Conservation (phyloP, 2,797 vertebrate genomes). For the Mallotus villosus region DNA sequence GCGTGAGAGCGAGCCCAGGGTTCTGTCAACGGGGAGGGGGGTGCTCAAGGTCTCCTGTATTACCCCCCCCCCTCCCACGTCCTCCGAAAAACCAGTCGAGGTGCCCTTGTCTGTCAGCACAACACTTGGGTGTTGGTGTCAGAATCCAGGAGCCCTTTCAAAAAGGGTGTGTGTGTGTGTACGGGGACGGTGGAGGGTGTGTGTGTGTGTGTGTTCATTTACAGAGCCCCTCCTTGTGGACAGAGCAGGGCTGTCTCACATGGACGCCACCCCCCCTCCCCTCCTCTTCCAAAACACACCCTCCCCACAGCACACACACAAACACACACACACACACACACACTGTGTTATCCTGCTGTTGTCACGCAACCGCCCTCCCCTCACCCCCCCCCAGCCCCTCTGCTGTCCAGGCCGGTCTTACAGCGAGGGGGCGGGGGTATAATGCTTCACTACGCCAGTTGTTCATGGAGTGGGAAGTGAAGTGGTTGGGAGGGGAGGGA, state of each 20-base stretch:
- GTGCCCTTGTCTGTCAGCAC: slow-evolving; percentile 24
- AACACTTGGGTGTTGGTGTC: slow-evolving; percentile 13
- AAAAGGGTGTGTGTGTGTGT: not conserved
- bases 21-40: slow-evolving; percentile 36
- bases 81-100: not conserved
- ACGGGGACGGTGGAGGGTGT: not conserved
- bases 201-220: not conserved
- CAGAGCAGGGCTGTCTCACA: not conserved
- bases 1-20: slow-evolving; percentile 32
- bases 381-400: not conserved
- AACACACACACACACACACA: too few species aligned
- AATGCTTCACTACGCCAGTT: not conserved
- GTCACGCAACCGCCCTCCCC: not conserved
- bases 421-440: too few species aligned
- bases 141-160: slow-evolving; percentile 22
- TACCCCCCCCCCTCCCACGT: not conserved
- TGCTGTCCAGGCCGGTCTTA: not conserved
- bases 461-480: too few species aligned
- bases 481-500: too few species aligned
- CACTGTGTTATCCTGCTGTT: not conserved
- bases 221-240: not conserved
- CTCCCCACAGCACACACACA: not conserved
- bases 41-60: slow-evolving; percentile 43
- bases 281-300: not conserved
- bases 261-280: not conserved